phyloP scores from a whole-genome alignment of 1,140 invertebrate genomes.

The Pseudachorutes palmiensis region DNA sequence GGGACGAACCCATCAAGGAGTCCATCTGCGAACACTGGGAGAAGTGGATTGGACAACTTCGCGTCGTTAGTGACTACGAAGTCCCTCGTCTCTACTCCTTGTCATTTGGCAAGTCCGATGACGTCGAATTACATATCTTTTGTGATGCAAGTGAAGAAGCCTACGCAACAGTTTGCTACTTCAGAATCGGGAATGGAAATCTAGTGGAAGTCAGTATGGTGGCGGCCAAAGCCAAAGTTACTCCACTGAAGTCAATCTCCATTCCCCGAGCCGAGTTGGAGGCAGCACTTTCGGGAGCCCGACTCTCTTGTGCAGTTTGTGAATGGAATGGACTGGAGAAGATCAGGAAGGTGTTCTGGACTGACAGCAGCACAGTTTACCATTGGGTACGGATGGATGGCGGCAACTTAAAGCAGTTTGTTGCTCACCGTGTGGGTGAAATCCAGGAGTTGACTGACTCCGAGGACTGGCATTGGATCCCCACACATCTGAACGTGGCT shows the following conservation, averaged over 20 bases:
- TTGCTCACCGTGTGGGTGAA: constrained; percentile 28
- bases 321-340: background rate
- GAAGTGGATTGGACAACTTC: constrained; percentile 12
- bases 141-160: constrained; percentile 22
- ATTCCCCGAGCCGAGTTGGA: constrained; percentile 44
- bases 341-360: constrained; percentile 11
- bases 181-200: background rate
- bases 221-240: constrained; percentile 39
- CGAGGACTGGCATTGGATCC: constrained; percentile 30
- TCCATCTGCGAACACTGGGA: background rate
- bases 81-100: constrained; percentile 22
- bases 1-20: constrained; percentile 23
- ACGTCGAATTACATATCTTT: constrained; percentile 25
- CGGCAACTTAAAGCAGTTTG: constrained; percentile 19
- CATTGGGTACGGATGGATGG: constrained; percentile 13
- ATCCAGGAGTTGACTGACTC: constrained; percentile 28
- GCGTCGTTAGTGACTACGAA: background rate
- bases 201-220: constrained; percentile 33
- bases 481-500: constrained; percentile 24
- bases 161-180: background rate
- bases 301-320: constrained; percentile 31
- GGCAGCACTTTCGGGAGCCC: constrained; percentile 40
- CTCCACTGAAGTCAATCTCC: constrained; percentile 40
- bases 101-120: background rate
- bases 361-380: constrained; percentile 23